A percentile compares a stretch with the other conserved stretches of the same genome.
phyloP scores from a whole-genome alignment of 2,797 vertebrate species.

The Bryconaethiops microstoma region DNA sequence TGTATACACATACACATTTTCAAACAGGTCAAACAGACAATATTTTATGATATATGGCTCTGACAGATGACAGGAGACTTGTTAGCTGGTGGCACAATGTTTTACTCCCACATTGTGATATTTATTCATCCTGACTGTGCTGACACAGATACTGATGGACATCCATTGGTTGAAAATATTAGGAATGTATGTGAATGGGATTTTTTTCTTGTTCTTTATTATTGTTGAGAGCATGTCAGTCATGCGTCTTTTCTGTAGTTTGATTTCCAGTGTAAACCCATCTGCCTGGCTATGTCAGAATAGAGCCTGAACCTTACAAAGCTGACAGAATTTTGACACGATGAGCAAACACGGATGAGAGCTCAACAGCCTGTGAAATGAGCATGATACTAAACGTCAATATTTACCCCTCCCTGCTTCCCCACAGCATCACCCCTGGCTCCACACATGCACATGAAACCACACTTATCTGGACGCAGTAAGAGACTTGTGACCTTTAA shows the following conservation, averaged over 20 bases:
- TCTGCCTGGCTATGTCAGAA: slow-evolving; percentile 25
- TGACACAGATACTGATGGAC: slow-evolving; percentile 1
- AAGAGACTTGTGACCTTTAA: slow-evolving; percentile 10
- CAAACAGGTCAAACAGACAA: too few relatives aligned
- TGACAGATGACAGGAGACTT: not conserved
- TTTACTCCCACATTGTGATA: not conserved
- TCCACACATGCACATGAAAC: slow-evolving; percentile 9
- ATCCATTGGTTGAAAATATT: not conserved
- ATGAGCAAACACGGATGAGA: slow-evolving; percentile 75
- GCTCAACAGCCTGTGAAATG: slow-evolving; percentile 83
- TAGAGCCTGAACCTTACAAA: slow-evolving; percentile 68
- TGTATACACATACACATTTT: too few relatives aligned
- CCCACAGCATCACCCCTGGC: slow-evolving; percentile 1
- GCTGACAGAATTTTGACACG: slow-evolving; percentile 73
- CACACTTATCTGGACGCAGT: slow-evolving; percentile 7
- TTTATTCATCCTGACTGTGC: slow-evolving; percentile 6
- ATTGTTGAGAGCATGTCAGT: slow-evolving; percentile 34
- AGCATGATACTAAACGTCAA: slow-evolving; percentile 75
- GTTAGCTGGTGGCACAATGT: not conserved
- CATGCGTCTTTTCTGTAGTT: slow-evolving; percentile 16
- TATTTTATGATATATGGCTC: too few relatives aligned
- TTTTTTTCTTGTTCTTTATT: slow-evolving; percentile 18
- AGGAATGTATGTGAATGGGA: slow-evolving; percentile 7
- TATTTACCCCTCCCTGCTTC: slow-evolving; percentile 24
- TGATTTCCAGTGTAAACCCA: slow-evolving; percentile 29